Evolutionary conservation across 2,888 invertebrate species (phyloP).

Genomic region (Branchellion lobata): DNA sequence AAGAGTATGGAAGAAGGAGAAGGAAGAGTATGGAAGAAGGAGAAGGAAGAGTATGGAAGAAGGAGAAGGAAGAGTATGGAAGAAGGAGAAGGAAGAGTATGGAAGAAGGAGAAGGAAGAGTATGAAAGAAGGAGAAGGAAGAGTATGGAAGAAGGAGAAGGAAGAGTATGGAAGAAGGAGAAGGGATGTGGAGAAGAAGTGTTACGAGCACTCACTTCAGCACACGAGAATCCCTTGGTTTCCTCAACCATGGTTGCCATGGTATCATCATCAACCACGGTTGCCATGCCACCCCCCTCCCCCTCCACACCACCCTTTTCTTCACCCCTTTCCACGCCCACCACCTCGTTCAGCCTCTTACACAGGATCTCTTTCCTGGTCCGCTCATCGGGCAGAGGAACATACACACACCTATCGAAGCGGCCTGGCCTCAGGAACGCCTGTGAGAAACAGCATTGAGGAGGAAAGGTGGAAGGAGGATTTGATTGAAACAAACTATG

Average conservation of each 20-base stretch:
- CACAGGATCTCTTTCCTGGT: conserved; percentile 67
- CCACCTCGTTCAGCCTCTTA: background rate
- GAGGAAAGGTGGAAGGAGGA: conserved; percentile 47
- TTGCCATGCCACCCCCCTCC: background rate
- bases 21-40: no score
- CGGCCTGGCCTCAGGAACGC: conserved; percentile 87
- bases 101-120: background rate
- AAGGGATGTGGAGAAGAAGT: no score
- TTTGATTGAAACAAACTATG: no score
- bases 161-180: no score
- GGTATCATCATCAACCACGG: conserved; percentile 54
- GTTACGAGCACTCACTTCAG: conserved; percentile 69
- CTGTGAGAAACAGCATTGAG: no score
- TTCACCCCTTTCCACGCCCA: background rate
- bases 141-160: no score
- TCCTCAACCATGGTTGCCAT: conserved; percentile 70
- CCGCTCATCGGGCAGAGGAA: conserved; percentile 79
- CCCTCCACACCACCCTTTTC: background rate
- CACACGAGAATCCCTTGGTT: conserved; percentile 86
- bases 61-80: no score
- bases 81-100: no score
- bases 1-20: no score
- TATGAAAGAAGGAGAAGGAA: no score
- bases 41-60: no score
- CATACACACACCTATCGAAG: conserved; percentile 85